Percentiles rank a stretch among this genome's conserved stretches.
These are phyloP conservation scores for Stenodema calcarata DNA, from an alignment of 2,888 invertebrate genomes.

Conservation along the genomic window DNA sequence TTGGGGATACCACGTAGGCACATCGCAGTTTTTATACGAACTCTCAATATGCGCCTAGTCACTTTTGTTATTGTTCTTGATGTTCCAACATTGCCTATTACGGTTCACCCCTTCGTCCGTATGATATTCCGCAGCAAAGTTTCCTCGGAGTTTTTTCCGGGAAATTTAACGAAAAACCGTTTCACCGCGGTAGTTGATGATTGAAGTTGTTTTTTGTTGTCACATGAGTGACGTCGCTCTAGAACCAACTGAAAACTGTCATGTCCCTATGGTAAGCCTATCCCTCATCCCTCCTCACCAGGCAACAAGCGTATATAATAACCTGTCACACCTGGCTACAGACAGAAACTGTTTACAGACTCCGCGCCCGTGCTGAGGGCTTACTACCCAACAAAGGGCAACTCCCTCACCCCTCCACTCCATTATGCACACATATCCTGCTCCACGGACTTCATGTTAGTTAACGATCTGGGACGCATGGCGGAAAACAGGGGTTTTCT, in stretches of 20 bases:
- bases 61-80: no score
- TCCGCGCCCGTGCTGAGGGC: not conserved
- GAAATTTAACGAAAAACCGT: not conserved
- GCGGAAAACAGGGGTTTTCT: not conserved
- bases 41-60: no score
- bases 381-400: not conserved
- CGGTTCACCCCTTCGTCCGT: not conserved
- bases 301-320: not conserved
- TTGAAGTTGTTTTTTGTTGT: not conserved
- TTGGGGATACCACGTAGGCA: no score
- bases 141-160: not conserved
- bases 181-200: not conserved
- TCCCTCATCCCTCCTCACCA: not conserved
- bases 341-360: not conserved
- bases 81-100: no score
- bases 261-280: not conserved
- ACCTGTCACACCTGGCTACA: not conserved
- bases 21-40: no score
- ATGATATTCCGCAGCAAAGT: not conserved
- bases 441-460: not conserved
- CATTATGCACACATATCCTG: not conserved
- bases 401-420: not conserved
- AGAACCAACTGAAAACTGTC: not conserved
- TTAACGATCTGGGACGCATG: not conserved
- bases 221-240: not conserved